These are phyloP conservation scores for Pterophyllum scalare DNA, from an alignment of 2,113 vertebrate genomes.

Conservation along the genomic window DNA sequence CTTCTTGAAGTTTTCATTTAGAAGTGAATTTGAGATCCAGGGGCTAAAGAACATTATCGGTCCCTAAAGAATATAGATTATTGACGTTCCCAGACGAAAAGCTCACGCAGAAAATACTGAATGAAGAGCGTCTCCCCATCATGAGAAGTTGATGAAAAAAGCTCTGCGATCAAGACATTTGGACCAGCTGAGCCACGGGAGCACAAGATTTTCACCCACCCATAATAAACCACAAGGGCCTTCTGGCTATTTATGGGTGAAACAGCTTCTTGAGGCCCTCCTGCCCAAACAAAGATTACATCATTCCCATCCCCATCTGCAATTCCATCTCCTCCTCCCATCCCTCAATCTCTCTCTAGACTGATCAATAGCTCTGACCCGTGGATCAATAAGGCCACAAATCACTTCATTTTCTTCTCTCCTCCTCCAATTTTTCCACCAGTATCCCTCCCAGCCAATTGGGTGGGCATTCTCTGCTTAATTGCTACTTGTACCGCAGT, in stretches of 20 bases:
- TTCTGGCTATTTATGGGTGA: neutral
- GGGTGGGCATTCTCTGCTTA: neutral
- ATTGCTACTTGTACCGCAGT: slow-evolving; percentile 6
- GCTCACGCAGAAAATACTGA: slow-evolving; percentile 36
- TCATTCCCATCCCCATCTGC: slow-evolving; percentile 32
- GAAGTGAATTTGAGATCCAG: slow-evolving; percentile 32
- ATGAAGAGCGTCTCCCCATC: slow-evolving; percentile 3
- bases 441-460: slow-evolving; percentile 11
- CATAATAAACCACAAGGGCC: slow-evolving; percentile 25
- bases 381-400: slow-evolving; percentile 75
- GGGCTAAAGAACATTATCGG: slow-evolving; percentile 38
- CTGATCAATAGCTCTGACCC: slow-evolving; percentile 77
- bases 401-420: slow-evolving; percentile 79
- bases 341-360: slow-evolving; percentile 45
- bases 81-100: slow-evolving; percentile 40
- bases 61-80: slow-evolving; percentile 48
- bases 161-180: neutral
- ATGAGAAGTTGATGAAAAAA: slow-evolving; percentile 34
- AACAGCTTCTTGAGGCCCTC: neutral
- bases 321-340: slow-evolving; percentile 22
- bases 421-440: slow-evolving; percentile 17
- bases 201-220: slow-evolving; percentile 37
- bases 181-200: neutral
- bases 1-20: slow-evolving; percentile 46
- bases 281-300: slow-evolving; percentile 43